These are phyloP conservation scores for Phengaris arion DNA, from an alignment of 2,888 invertebrate genomes.

Conservation along the genomic window DNA sequence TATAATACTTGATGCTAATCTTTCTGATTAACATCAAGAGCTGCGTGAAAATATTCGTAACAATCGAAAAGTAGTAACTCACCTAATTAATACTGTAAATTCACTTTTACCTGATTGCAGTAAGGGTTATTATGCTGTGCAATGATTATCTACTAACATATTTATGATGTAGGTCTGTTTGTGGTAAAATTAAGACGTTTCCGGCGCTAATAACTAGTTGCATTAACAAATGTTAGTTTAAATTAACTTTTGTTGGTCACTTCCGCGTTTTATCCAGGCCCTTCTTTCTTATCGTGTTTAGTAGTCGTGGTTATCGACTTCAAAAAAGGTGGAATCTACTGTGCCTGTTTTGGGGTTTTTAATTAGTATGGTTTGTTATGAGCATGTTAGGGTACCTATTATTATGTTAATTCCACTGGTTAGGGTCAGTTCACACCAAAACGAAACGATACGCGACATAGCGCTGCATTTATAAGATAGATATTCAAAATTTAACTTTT, in stretches of 20 bases:
- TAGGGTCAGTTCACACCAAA: no score
- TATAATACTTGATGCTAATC: background rate
- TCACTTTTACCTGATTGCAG: background rate
- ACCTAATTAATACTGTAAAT: background rate
- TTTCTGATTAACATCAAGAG: constrained; percentile 14
- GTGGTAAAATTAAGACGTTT: constrained; percentile 45
- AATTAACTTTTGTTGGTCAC: constrained; percentile 21
- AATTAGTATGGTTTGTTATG: background rate
- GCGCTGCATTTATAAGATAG: no score
- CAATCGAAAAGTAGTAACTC: background rate
- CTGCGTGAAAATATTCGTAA: background rate
- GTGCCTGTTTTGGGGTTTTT: background rate
- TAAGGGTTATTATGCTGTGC: background rate
- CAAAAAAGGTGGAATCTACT: background rate
- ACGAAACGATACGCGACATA: no score
- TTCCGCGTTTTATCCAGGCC: constrained; percentile 18
- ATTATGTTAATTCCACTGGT: no score
- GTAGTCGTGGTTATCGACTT: background rate
- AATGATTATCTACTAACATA: background rate
- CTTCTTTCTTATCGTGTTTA: background rate
- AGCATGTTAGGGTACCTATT: no score
- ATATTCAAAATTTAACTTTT: no score
- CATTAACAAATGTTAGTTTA: constrained; percentile 30
- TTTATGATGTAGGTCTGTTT: constrained; percentile 39
- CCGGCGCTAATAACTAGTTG: constrained; percentile 43